A percentile compares a stretch with the other conserved stretches of the same genome.
Evolutionary conservation across 2,113 vertebrate genomes (phyloP).

Genomic region (Macquaria ambigua): DNA sequence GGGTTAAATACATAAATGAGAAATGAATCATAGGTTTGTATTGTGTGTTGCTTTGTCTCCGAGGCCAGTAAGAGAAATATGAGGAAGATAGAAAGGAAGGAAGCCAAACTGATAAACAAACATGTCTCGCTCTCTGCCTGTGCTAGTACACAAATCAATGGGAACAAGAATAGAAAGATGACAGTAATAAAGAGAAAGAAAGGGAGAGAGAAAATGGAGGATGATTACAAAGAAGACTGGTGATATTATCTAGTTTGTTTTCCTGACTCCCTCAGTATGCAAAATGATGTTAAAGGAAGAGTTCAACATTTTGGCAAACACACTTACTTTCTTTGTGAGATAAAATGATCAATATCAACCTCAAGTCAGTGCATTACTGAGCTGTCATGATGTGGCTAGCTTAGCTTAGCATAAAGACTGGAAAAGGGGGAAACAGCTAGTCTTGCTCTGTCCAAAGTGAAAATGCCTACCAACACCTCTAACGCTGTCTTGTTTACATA

Average conservation of each 20-base stretch:
- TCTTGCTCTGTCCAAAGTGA: neutral
- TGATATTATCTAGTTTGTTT: neutral
- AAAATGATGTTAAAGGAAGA: neutral
- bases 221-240: neutral
- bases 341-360: neutral
- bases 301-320: neutral
- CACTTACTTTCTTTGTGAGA: neutral
- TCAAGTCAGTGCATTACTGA: neutral
- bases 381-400: neutral
- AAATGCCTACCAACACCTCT: too few species aligned
- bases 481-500: neutral
- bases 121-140: neutral
- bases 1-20: constrained; percentile 33
- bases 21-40: constrained; percentile 42
- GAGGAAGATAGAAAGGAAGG: constrained; percentile 34
- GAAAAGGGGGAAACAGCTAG: neutral
- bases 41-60: constrained; percentile 34
- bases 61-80: constrained; percentile 32
- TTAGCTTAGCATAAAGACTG: neutral
- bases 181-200: constrained; percentile 17
- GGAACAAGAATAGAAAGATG: constrained; percentile 22
- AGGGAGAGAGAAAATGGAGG: constrained; percentile 1
- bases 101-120: constrained; percentile 43
- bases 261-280: neutral
- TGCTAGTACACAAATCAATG: constrained; percentile 21